Percentiles rank a stretch among this genome's conserved stretches.
phyloP scores from a whole-genome alignment of 2,113 vertebrate genomes.

The Cariama cristata region DNA sequence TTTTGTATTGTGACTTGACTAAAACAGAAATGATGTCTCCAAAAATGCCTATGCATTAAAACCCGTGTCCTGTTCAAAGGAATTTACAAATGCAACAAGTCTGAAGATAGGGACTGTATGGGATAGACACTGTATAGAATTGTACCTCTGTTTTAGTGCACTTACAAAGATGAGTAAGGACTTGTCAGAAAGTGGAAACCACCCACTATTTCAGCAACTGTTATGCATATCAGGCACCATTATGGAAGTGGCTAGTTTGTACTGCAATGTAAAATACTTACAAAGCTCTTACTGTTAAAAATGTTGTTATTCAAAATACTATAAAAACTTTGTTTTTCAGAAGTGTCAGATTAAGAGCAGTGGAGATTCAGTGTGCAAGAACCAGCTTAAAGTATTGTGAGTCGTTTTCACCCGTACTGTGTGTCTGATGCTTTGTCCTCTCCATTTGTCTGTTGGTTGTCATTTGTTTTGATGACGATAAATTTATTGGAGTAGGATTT shows the following conservation, averaged over 20 bases:
- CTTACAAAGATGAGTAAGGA: neutral
- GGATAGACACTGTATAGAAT: neutral
- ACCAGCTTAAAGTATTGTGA: no score
- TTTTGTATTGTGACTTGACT: neutral
- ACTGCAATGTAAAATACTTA: neutral
- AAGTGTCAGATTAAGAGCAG: neutral
- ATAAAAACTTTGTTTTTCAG: neutral
- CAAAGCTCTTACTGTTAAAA: neutral
- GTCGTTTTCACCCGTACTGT: neutral
- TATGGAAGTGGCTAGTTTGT: neutral
- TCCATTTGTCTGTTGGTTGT: neutral
- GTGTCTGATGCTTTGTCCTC: neutral
- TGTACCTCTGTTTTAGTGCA: neutral
- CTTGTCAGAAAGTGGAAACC: neutral
- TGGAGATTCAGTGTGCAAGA: no score
- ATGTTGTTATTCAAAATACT: neutral
- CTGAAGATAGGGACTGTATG: neutral
- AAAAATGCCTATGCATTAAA: neutral
- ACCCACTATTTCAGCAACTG: neutral
- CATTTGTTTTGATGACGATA: neutral
- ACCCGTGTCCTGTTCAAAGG: neutral
- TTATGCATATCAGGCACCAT: neutral
- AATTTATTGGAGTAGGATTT: neutral
- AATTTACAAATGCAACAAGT: neutral
- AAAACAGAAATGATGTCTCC: neutral